Percentiles rank a stretch among this genome's conserved stretches.
Conservation (phyloP, 2,888 invertebrate genomes). For the Tubiluchus corallicola region DNA sequence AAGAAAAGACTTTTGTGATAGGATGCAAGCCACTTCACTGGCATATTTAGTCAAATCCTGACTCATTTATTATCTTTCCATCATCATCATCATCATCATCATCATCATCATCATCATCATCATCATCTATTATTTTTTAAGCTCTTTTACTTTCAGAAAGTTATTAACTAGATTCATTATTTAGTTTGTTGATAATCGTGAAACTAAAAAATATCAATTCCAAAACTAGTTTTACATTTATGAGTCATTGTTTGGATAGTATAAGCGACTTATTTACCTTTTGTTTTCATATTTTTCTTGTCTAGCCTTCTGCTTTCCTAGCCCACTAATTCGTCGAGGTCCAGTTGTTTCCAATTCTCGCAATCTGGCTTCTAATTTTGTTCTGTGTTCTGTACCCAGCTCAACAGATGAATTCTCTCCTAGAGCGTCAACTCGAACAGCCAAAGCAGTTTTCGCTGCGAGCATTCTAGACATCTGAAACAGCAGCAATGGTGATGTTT, state of each 20-base stretch:
- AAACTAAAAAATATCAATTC: no score
- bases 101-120: slow-evolving; percentile 15
- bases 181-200: no score
- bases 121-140: slow-evolving; percentile 16
- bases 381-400: slow-evolving; percentile 71
- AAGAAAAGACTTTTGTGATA: no score
- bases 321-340: slow-evolving; percentile 58
- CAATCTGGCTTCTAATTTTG: slow-evolving; percentile 61
- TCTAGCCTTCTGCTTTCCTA: slow-evolving; percentile 63
- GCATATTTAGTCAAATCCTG: no score
- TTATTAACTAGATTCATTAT: slow-evolving; percentile 1
- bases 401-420: slow-evolving; percentile 67
- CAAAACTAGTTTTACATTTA: not conserved
- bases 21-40: no score
- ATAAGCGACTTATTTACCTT: slow-evolving; percentile 33
- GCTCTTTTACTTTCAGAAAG: slow-evolving; percentile 9
- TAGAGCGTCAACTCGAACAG: slow-evolving; percentile 82
- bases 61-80: no score
- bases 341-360: slow-evolving; percentile 60
- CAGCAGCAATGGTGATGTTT: no score
- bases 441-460: slow-evolving; percentile 84
- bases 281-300: slow-evolving; percentile 81
- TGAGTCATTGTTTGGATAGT: slow-evolving; percentile 1
- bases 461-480: slow-evolving; percentile 70
- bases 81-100: slow-evolving; percentile 10